Evolutionary conservation across 2,888 invertebrate species (phyloP), one percentile per base, ranked within the genome.

Genomic region (Tenthredo livida): DNA sequence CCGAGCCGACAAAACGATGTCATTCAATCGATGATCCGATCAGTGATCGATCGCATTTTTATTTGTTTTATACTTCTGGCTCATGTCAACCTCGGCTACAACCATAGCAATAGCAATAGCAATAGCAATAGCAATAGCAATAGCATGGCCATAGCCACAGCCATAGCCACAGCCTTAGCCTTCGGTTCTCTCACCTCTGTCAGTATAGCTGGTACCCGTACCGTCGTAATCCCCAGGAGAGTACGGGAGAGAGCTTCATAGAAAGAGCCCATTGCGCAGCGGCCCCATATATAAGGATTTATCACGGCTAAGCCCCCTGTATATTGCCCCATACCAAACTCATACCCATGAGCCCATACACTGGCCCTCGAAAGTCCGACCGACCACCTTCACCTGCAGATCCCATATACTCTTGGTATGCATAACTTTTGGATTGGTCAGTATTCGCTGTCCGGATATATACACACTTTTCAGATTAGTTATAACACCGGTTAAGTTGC

Each of bases 201-300:
- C 43, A 67, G 78, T 25, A 58, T 80, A 67, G 83, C 43, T 29
- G 83, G 83, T 83, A 67, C 83, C 67, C 47, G 21, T 70, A 29
- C 67, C 83, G 67, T 70, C 83, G 93, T 92, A 93, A 93, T 93
- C 92, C 92, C 92, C 88, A 89, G 91, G 91, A 91, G 90, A 88
- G 90, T 89, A 88, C 89, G 90, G 89, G 89, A 89, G 90, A 91
- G 90, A 91, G 91, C 91, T 92, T 92, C 90, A 92, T 92, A 92
- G 92, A 91, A 91, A 92, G 90, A 88, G 89, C 90, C 83, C 89
- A 90, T 90, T 90, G 89, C 89, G 90, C 90, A 90, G 91, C 89
- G 91, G 92, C 91, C 92, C 92, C 93, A 92, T 93, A 93, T 92
- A 93, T 92, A 92, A 92, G 92, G 92, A 93, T 93, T 93, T 93